phyloP scores from a whole-genome alignment of 1,140 invertebrate genomes.

The Magallana ariakensis region DNA sequence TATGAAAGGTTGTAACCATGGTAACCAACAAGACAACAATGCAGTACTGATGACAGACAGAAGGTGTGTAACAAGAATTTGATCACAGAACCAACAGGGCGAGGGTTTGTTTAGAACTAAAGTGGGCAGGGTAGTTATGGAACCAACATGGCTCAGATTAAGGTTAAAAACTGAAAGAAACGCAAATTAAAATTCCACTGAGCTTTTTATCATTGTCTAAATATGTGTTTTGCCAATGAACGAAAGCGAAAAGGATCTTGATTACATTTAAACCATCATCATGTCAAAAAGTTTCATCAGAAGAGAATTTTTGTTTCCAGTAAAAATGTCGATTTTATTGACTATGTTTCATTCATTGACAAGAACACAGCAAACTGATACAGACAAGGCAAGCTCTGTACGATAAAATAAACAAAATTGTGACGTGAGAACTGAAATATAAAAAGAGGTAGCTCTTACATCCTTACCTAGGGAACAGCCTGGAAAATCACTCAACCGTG shows the following conservation, averaged over 20 bases:
- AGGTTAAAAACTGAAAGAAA: constrained; percentile 15
- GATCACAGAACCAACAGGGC: too few species aligned
- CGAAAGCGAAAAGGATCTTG: background rate
- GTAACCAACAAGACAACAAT: too few species aligned
- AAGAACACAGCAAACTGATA: constrained; percentile 4
- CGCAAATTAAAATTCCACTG: background rate
- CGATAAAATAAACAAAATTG: constrained; percentile 2
- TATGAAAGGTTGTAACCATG: background rate
- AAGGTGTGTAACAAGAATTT: too few species aligned
- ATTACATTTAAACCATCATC: too few species aligned
- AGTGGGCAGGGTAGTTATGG: background rate
- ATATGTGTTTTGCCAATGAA: constrained; percentile 6
- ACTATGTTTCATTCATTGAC: background rate
- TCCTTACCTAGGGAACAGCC: constrained; percentile 50
- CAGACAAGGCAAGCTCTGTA: constrained; percentile 22
- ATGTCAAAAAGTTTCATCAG: too few species aligned
- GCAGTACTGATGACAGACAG: too few species aligned
- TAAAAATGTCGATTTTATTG: background rate
- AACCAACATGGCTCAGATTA: background rate
- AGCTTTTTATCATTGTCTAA: background rate
- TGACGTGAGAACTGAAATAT: constrained; percentile 37
- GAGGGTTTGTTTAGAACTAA: too few species aligned
- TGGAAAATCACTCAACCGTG: constrained; percentile 41
- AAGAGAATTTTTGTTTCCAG: background rate
- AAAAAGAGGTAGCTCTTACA: constrained; percentile 39